phyloP scores from a whole-genome alignment of 1,140 invertebrate species.

The Aplysia californica region DNA sequence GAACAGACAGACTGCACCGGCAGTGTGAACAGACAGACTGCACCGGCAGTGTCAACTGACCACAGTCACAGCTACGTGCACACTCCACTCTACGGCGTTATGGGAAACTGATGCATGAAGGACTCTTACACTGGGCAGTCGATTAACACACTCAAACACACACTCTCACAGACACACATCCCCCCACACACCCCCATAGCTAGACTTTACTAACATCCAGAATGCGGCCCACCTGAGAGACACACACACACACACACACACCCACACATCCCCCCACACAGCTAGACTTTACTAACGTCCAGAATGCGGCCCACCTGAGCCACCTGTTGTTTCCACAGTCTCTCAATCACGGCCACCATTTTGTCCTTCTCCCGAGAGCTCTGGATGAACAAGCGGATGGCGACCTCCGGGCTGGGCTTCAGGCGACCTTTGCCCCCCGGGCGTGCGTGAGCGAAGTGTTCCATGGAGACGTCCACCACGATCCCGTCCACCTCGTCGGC shows the following conservation, averaged over 20 bases:
- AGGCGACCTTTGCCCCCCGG: constrained; percentile 31
- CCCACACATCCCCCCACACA: not conserved
- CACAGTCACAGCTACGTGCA: too few relatives aligned
- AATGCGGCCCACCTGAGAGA: constrained; percentile 36
- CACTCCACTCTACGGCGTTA: too few relatives aligned
- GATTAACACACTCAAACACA: too few relatives aligned
- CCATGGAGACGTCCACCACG: constrained; percentile 52
- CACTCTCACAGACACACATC: too few relatives aligned
- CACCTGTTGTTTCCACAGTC: constrained; percentile 57
- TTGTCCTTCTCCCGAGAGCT: constrained; percentile 53
- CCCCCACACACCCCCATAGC: not conserved
- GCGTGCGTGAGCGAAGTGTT: constrained; percentile 57
- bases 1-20: too few relatives aligned
- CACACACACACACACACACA: too few relatives aligned
- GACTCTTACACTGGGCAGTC: too few relatives aligned
- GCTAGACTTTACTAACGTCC: constrained; percentile 21
- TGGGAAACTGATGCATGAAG: too few relatives aligned
- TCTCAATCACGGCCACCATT: constrained; percentile 53
- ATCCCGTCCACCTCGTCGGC: constrained; percentile 60
- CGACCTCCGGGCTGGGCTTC: constrained; percentile 50
- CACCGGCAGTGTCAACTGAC: too few relatives aligned
- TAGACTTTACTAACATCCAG: constrained; percentile 27
- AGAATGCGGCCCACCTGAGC: constrained; percentile 39
- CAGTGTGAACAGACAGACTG: too few relatives aligned
- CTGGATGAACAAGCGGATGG: constrained; percentile 50